Percentiles rank a stretch among this genome's conserved stretches.
Evolutionary conservation across 2,888 invertebrate species (phyloP).

Genomic region (Myopa tessellatipennis): DNA sequence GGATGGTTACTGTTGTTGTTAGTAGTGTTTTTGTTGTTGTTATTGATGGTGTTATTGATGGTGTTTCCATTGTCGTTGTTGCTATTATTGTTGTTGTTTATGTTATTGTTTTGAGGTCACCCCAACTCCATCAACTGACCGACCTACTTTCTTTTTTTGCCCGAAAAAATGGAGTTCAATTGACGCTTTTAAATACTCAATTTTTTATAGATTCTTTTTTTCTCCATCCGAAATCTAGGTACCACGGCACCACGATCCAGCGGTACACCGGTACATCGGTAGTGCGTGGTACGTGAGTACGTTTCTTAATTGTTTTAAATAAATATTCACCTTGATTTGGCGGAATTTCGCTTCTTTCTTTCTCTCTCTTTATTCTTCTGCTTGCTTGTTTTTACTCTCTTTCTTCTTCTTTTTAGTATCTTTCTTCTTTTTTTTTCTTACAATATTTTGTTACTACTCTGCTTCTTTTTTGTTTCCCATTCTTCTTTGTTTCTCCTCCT

Average conservation of each 20-base stretch:
- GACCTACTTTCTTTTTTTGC: constrained; percentile 18
- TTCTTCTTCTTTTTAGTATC: background rate
- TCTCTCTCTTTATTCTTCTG: background rate
- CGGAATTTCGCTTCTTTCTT: background rate
- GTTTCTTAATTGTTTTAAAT: constrained; percentile 19
- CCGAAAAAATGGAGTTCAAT: constrained; percentile 16
- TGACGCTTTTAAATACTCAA: constrained; percentile 4
- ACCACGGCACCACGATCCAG: background rate
- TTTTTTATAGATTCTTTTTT: background rate
- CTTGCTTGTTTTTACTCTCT: background rate
- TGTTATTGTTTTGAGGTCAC: background rate
- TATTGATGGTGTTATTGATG: too few relatives aligned
- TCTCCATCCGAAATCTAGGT: background rate
- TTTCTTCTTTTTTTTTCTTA: background rate
- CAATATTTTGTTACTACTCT: background rate
- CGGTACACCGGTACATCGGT: background rate
- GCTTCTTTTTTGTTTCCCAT: background rate
- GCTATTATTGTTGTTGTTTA: background rate
- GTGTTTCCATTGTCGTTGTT: too few relatives aligned
- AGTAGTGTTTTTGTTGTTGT: background rate
- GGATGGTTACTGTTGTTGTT: background rate
- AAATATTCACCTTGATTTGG: constrained; percentile 4
- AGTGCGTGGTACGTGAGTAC: constrained; percentile 31
- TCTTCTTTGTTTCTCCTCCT: background rate
- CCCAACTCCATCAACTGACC: background rate